Evolutionary conservation across 1,140 invertebrate species (phyloP), one percentile per base, ranked within the genome.

Genomic region (Euwallacea similis): DNA sequence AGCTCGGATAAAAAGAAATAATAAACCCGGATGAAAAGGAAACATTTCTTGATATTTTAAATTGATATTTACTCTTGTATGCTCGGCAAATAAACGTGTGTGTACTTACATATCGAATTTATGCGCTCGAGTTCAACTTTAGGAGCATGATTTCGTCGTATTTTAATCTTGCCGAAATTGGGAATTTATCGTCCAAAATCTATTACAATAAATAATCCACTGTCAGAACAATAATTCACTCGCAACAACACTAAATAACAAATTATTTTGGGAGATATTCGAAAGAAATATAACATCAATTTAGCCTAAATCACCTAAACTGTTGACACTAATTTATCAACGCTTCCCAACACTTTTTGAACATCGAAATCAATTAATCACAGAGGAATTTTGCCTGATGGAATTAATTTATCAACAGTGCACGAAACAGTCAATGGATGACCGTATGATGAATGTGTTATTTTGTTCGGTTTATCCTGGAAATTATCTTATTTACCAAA

Each of bases 21-120:
- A 44, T 44, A 62, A 62, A 62, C 13, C 21, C 1, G 42, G 60
- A 46, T 13, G 60, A 62, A 62, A 62, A 62, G 42, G 60, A 62
- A 44, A 44, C 43, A 62, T 46, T 62, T 46, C 60, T 7, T 7
- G 56, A 59, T 59, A 16, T 8, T 56, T 50, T 62, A 62, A 62
- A 62, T 62, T 62, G 60, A 46, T 43, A 62, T 62, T 62, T 62
- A 21, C 60, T 62, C 56, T 59, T 41, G 56, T 13, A 21, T 9
- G 56, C 41, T 59, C 46, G 9, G 33, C 7, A 59, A 59, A 59
- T 42, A 59, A 59, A 50, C 46, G 46, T 50, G 46, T 50, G 54
- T 56, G 8, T 56, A 56, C 54, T 56, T 8, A 21, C 16, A 16
- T 13, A 21, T 56, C n/a, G 54, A 15, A 33, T 33, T 33, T 33